Evolutionary conservation across 2,113 vertebrate genomes (phyloP), one percentile per base, ranked within the genome.

Genomic region (Mustela nigripes): DNA sequence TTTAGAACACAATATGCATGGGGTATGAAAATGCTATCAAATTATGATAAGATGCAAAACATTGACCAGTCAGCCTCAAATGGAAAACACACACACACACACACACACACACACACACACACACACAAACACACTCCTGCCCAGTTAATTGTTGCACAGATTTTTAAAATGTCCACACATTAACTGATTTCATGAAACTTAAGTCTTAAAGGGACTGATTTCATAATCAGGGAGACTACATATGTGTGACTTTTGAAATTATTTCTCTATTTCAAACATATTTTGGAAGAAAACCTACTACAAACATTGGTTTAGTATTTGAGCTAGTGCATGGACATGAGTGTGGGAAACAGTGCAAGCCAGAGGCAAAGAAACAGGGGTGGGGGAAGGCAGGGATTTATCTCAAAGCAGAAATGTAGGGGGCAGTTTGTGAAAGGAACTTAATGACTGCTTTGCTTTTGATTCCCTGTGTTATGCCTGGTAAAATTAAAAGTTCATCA

Each of bases 201-300:
- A 85, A 67, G 22, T 67, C 62, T 87, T 74, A 89, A 92, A 92
- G 26, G 28, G 4, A 26, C 56, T 71, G 78, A 96, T 84, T 79
- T 89, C 76, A 88, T 62, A 84, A 31, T 76, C 71, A 89, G 45
- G 5, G 19, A 71, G 31, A 89, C 45, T 76, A 33, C 3, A 71
- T 42, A 45, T 1, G 33, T 73, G 5, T 10, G 24, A 65, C 50
- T 62, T 96, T 36, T 50, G 65, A 85, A 86, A 89, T 89, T 92
- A 83, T 86, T 94, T 82, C 36, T 85, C 73, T 91, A 60, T 48
- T 74, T 88, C 80, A 91, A 90, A 91, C 4, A n/a, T 71, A 94
- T 48, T 96, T 95, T 86, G 53, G 56, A 89, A 94, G 73, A 89
- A 91, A 76, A 89, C 11, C 14, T 60, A 76, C 5, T 45, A 58